phyloP scores from a whole-genome alignment of 2,888 invertebrate genomes.

The Tachystola acroxantha region DNA sequence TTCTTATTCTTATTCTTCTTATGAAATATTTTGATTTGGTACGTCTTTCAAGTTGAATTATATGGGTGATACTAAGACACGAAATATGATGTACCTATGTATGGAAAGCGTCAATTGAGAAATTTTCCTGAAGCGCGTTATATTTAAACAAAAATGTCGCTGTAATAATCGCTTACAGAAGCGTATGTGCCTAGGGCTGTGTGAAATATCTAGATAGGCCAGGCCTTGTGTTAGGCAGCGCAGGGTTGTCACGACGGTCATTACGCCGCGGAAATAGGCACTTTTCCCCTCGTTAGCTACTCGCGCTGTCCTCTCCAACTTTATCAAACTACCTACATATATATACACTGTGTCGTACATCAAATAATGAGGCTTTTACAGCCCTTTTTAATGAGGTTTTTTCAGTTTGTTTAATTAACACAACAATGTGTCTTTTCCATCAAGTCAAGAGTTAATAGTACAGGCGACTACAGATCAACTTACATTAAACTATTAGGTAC shows the following conservation, averaged over 20 bases:
- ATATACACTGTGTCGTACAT: background rate
- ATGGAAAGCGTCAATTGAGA: too few relatives aligned
- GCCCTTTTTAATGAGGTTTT: slow-evolving; percentile 5
- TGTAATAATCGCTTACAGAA: background rate
- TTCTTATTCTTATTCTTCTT: background rate
- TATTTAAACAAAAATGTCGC: too few relatives aligned
- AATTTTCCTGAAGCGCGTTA: too few relatives aligned
- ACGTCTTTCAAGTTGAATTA: too few relatives aligned
- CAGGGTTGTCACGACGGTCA: slow-evolving; percentile 64
- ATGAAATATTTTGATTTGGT: too few relatives aligned
- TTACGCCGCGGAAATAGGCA: slow-evolving; percentile 76
- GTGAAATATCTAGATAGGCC: slow-evolving; percentile 7
- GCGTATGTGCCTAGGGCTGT: slow-evolving; percentile 3
- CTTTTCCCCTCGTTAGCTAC: slow-evolving; percentile 75
- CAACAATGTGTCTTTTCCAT: too few relatives aligned
- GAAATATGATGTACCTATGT: too few relatives aligned
- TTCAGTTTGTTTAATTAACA: background rate
- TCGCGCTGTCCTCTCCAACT: slow-evolving; percentile 42
- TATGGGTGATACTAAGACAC: too few relatives aligned
- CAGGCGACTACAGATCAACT: too few relatives aligned
- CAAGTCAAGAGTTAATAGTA: too few relatives aligned
- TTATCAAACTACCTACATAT: slow-evolving; percentile 2
- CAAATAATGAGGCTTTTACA: slow-evolving; percentile 1
- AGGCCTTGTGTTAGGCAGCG: slow-evolving; percentile 17
- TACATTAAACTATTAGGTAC: too few relatives aligned